These are phyloP conservation scores for Atta colombica DNA, from an alignment of 1,140 invertebrate genomes.

Conservation along the genomic window DNA sequence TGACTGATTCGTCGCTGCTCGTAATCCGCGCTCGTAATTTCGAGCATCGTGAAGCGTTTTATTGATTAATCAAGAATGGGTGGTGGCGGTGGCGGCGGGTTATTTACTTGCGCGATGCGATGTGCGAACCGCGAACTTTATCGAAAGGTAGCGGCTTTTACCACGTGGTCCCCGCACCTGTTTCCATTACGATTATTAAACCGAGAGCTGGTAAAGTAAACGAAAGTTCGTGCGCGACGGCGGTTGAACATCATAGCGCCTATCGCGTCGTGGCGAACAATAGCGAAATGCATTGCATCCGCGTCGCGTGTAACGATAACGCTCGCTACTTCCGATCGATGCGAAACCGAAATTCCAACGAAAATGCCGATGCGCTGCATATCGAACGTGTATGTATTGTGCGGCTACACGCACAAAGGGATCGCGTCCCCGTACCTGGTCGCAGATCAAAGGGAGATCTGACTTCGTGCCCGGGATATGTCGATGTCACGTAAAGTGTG, in stretches of 20 bases:
- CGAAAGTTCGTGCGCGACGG: slow-evolving; percentile 19
- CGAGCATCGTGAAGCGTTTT: slow-evolving; percentile 38
- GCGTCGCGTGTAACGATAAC: not conserved
- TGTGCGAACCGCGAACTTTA: slow-evolving; percentile 6
- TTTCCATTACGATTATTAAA: slow-evolving; percentile 63
- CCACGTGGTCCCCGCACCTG: slow-evolving; percentile 38
- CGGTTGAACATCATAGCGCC: not conserved
- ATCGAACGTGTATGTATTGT: slow-evolving; percentile 26
- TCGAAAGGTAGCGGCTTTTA: slow-evolving; percentile 21
- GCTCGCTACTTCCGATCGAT: slow-evolving; percentile 52
- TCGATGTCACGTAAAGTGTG: slow-evolving; percentile 77
- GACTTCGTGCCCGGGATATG: slow-evolving; percentile 72
- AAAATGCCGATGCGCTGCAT: slow-evolving; percentile 35
- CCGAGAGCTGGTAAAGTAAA: slow-evolving; percentile 40
- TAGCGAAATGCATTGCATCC: slow-evolving; percentile 11
- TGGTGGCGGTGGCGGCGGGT: not conserved
- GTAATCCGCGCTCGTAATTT: slow-evolving; percentile 63
- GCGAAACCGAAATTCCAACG: slow-evolving; percentile 50
- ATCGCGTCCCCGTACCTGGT: slow-evolving; percentile 41
- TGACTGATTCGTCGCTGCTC: slow-evolving; percentile 48
- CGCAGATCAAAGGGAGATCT: slow-evolving; percentile 68
- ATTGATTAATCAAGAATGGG: slow-evolving; percentile 63
- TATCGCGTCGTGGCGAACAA: slow-evolving; percentile 4
- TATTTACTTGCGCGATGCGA: slow-evolving; percentile 39
- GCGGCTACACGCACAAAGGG: slow-evolving; percentile 61